Base-by-base conservation (phyloP, 2,113 vertebrate genomes). In the Blennius ocellaris region DNA sequence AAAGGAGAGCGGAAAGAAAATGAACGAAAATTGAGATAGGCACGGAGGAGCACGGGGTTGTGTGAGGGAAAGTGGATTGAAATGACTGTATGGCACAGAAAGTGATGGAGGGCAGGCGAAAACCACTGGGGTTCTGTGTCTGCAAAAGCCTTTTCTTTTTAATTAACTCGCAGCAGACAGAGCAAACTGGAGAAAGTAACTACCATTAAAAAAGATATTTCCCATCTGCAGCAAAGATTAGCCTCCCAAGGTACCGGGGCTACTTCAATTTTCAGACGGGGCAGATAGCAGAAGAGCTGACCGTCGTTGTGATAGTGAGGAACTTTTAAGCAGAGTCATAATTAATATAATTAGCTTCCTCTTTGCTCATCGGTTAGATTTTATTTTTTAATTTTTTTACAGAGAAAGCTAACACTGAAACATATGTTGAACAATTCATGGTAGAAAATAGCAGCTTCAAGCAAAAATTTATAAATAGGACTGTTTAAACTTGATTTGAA, bases 121-220 rank as follows among this genome's bases (percentile, higher is more conserved):
- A 68, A 76, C 74, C 77, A 67, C 70, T 30, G 58, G 79, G 78
- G 77, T 17, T 78, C 72, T 62, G 60, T 45, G 71, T 74, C 54
- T 71, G 82, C 74, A 69, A 43, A 73, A 78, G 50, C n/a, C 41
- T 55, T 74, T 84, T n/a, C n/a, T n/a, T n/a, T 85, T 83, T 81
- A 83, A 89, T 89, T 73, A 89, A 80, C 81, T 81, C 69, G 43
- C 75, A 52, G 80, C 78, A 73, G 68, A 86, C 66, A 76, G 79
- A 76, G 74, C 63, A 66, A 81, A 77, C 62, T 52, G 52, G 40
- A 64, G 64, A 69, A 81, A 70, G 72, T 73, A 70, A 77, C 62
- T 56, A 62, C 43, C 68, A 79, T 80, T 77, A 81, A 78, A 82
- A 30, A 74, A 77, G 59, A 82, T 66, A 76, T 84, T 84, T 83